These are phyloP conservation scores for Dendrolimus pini DNA, from an alignment of 2,888 invertebrate genomes.

Conservation along the genomic window DNA sequence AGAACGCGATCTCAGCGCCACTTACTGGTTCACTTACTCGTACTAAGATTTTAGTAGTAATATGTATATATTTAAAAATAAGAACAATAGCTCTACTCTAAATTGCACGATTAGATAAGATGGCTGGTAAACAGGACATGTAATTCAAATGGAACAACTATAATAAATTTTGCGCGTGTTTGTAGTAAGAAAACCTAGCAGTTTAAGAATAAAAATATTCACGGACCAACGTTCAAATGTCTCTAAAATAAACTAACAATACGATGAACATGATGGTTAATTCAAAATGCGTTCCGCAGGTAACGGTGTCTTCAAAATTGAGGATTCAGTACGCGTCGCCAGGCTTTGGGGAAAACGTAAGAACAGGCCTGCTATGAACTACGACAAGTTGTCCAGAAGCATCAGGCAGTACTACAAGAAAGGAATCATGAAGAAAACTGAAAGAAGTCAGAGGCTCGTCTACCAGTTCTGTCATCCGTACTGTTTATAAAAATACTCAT, in stretches of 20 bases:
- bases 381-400: conserved; percentile 98
- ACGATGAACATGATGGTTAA: conserved; percentile 38
- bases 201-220: conserved; percentile 8
- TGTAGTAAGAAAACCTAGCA: not conserved
- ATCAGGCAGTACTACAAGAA: conserved; percentile 99
- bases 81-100: too few relatives aligned
- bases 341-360: conserved; percentile 98
- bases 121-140: not conserved
- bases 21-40: too few relatives aligned
- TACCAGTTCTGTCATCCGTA: conserved; percentile 99
- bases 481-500: conserved; percentile 79
- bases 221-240: conserved; percentile 13
- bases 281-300: conserved; percentile 53
- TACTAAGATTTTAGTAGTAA: too few relatives aligned
- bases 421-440: conserved; percentile 99
- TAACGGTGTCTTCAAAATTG: conserved; percentile 98
- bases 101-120: not conserved
- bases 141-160: not conserved
- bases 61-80: too few relatives aligned
- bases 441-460: conserved; percentile 97
- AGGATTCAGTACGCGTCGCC: conserved; percentile 98
- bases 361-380: conserved; percentile 99
- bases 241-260: conserved; percentile 23
- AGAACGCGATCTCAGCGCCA: too few relatives aligned
- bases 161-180: not conserved